Conservation (phyloP, 1,140 invertebrate genomes). For the Cotesia chilonis region DNA sequence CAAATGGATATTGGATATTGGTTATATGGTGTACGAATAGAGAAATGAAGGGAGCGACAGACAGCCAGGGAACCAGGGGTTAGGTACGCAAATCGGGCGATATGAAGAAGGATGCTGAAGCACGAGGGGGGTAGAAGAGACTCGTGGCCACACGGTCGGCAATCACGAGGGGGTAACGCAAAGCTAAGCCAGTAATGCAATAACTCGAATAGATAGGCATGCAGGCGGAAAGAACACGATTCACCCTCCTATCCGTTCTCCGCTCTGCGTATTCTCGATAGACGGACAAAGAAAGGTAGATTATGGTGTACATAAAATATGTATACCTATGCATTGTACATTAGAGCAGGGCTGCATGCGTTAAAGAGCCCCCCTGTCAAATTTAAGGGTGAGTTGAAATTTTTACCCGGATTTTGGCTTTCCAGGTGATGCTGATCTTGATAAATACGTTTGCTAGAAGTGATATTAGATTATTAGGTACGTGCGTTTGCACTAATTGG, state of each 20-base stretch:
- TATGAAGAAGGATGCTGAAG: conserved; percentile 1
- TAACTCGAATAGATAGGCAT: conserved; percentile 62
- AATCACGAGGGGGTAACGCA: conserved; percentile 50
- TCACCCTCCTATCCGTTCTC: conserved; percentile 36
- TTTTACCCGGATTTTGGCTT: conserved; percentile 21
- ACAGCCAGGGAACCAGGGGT: conserved; percentile 6
- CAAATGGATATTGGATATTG: conserved; percentile 56
- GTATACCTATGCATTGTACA: background rate
- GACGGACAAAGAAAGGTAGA: conserved; percentile 24
- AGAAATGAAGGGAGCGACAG: conserved; percentile 5
- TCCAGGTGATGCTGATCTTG: conserved; percentile 22
- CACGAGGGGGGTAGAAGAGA: conserved; percentile 6
- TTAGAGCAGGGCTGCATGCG: background rate
- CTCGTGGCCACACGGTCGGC: conserved; percentile 37
- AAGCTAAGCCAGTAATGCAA: conserved; percentile 65
- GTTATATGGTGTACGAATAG: conserved; percentile 32
- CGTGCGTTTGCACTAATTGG: conserved; percentile 9
- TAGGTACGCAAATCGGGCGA: background rate
- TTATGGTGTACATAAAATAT: background rate
- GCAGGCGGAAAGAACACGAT: conserved; percentile 59
- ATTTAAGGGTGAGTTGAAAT: background rate
- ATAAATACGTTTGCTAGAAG: background rate
- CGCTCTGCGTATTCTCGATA: conserved; percentile 22
- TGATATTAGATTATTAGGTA: background rate
- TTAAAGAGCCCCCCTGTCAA: background rate